Percentiles rank a stretch among this genome's conserved stretches.
phyloP scores from a whole-genome alignment of 1,140 invertebrate species.

The Trypoxylus dichotomus region DNA sequence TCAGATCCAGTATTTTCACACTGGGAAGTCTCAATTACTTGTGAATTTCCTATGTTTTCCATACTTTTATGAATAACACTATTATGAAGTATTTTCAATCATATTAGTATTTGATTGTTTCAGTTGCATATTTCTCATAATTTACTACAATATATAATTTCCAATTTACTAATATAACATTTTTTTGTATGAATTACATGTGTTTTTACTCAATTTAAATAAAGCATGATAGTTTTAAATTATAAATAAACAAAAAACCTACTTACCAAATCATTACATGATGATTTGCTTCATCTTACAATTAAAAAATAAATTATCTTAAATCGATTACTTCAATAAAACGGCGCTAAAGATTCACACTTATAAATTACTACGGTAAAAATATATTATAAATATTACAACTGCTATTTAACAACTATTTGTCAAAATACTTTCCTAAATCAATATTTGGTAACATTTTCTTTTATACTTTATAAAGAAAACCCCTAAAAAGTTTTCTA shows the following conservation, averaged over 20 bases:
- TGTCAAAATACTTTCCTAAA: slow-evolving; percentile 19
- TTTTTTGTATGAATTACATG: background rate
- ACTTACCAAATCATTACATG: background rate
- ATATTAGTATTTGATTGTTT: background rate
- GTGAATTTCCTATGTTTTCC: background rate
- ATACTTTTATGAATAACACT: background rate
- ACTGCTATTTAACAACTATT: slow-evolving; percentile 12
- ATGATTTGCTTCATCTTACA: background rate
- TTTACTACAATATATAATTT: background rate
- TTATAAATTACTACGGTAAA: slow-evolving; percentile 12
- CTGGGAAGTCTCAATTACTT: background rate
- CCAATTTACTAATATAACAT: background rate
- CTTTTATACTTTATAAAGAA: background rate
- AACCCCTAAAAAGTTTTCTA: background rate
- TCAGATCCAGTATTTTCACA: slow-evolving; percentile 5
- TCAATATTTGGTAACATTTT: slow-evolving; percentile 23
- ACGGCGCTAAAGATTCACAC: background rate
- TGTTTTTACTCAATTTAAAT: background rate
- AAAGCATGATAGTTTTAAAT: background rate
- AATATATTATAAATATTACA: background rate
- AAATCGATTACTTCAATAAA: background rate
- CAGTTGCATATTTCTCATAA: background rate
- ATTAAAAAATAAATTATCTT: background rate
- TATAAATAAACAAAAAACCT: background rate
- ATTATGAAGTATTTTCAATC: background rate